Percentiles rank a stretch among this genome's conserved stretches.
These are phyloP conservation scores for Etheostoma cragini DNA, from an alignment of 2,113 vertebrate genomes.

Conservation along the genomic window DNA sequence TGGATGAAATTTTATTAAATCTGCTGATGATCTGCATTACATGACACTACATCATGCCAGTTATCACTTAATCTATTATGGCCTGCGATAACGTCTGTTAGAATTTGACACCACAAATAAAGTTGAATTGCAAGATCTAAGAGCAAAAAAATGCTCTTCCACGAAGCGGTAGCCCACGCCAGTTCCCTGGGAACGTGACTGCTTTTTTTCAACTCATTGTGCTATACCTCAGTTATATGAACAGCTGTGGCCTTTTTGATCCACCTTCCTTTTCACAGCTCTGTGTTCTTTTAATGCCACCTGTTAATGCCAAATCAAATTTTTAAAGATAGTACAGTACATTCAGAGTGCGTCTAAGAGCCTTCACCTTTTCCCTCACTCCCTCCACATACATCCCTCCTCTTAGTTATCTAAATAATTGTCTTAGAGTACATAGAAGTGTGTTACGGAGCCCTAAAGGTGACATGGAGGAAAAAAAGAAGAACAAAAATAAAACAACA, in stretches of 20 bases:
- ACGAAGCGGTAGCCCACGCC: background rate
- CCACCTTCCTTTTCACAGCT: background rate
- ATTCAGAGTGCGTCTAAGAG: slow-evolving; percentile 6
- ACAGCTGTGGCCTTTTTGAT: slow-evolving; percentile 5
- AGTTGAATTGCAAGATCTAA: too few relatives aligned
- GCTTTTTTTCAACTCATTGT: background rate
- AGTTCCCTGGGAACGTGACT: background rate
- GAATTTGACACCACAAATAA: too few relatives aligned
- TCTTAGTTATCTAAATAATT: slow-evolving; percentile 18
- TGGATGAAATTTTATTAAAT: too few relatives aligned
- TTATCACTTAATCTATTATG: too few relatives aligned
- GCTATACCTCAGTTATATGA: background rate
- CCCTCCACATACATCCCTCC: background rate
- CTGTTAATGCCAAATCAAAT: slow-evolving; percentile 10
- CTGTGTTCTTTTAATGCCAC: background rate
- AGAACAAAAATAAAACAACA: too few relatives aligned
- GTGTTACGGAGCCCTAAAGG: too few relatives aligned
- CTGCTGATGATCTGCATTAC: too few relatives aligned
- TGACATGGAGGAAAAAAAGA: too few relatives aligned
- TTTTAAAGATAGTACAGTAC: slow-evolving; percentile 3
- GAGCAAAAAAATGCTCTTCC: too few relatives aligned
- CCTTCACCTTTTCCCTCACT: background rate
- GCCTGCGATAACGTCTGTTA: too few relatives aligned
- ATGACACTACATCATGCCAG: too few relatives aligned
- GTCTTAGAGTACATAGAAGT: slow-evolving; percentile 37